Conservation (phyloP, 2,888 invertebrate species). For the Agrochola circellaris region DNA sequence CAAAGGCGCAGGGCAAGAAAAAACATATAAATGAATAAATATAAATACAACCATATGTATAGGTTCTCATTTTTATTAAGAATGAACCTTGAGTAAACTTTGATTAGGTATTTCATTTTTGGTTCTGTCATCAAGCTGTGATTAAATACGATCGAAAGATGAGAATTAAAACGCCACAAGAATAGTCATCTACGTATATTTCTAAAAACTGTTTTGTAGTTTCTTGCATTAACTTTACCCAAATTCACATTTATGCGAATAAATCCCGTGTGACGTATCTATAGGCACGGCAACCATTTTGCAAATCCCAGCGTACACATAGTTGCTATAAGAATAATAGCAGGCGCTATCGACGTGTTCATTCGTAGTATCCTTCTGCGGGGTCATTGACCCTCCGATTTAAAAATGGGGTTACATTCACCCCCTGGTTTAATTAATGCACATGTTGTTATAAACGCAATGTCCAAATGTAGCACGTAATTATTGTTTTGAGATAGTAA, state of each 20-base stretch:
- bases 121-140: not conserved
- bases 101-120: not conserved
- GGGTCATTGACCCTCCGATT: conserved; percentile 70
- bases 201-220: not conserved
- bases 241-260: not conserved
- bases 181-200: not conserved
- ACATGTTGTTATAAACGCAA: conserved; percentile 62
- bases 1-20: not conserved
- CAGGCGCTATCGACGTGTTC: conserved; percentile 57
- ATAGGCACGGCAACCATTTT: conserved; percentile 54
- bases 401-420: conserved; percentile 71
- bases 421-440: conserved; percentile 71
- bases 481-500: conserved; percentile 49
- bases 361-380: conserved; percentile 29
- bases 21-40: too few relatives aligned
- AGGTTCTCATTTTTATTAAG: not conserved
- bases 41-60: too few relatives aligned
- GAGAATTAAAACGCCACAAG: not conserved
- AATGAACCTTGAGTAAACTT: not conserved
- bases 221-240: too few relatives aligned
- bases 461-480: conserved; percentile 57
- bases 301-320: conserved; percentile 45
- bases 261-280: not conserved
- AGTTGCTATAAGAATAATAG: conserved; percentile 55
- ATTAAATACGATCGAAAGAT: not conserved